Evolutionary conservation across 2,113 vertebrate species (phyloP), one percentile per base, ranked within the genome.

Genomic region (Alexandromys fortis): DNA sequence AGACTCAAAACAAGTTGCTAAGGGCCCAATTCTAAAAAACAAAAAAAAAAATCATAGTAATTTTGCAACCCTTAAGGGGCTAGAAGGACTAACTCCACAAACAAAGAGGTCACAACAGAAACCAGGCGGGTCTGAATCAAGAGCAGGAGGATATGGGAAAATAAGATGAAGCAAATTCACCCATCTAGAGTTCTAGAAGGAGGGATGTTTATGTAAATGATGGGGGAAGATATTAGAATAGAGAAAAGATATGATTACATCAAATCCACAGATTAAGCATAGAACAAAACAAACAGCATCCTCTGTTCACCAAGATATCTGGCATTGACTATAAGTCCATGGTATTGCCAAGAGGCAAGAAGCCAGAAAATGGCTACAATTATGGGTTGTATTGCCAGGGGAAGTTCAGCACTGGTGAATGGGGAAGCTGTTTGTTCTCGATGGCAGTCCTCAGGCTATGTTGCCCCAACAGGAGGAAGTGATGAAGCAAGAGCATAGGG

Each of bases 41-140:
- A 42, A 42, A 42, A 90, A 30, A 73, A 55, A 17, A 45, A 92
- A 26, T 86, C 90, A 90, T 30, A 88, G 81, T 47, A 89, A 93
- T 82, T 55, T 89, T 77, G 81, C 73, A 61, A 65, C 13, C 24
- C 2, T 78, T n/a, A 72, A 63, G 76, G 22, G 28, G 3, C 58
- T 49, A 88, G 38, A 83, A 85, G 52, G 13, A 88, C 72, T 70
- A 87, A 21, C 22, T 82, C 30, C 49, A n/a, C 45, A 67, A 33
- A n/a, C 12, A 72, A 91, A 76, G 33, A 78, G 76, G 17, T 35
- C 79, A 45, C 38, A 61, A 75, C 67, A 45, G 70, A 85, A 95
- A 92, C 30, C 21, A 90, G 22, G 24, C 17, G 14, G 22, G 38
- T 78, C 38, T 16, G 45, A 90, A 58, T 67, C 28, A 75, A 55